A percentile compares a stretch with the other conserved stretches of the same genome.
These are phyloP conservation scores for Ochlodes sylvanus DNA, from an alignment of 2,888 invertebrate genomes.

Conservation along the genomic window DNA sequence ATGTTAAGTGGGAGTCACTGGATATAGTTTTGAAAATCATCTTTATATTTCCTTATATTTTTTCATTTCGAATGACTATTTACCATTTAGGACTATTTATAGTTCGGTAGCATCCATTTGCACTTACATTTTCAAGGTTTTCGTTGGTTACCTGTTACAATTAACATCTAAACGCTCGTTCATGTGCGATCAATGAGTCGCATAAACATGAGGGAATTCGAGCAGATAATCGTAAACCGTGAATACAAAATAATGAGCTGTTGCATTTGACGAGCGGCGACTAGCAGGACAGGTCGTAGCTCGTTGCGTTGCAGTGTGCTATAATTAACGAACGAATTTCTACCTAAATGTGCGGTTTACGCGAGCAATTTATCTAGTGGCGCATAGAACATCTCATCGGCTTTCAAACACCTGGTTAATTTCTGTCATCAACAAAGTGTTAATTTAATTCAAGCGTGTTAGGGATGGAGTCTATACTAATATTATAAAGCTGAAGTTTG, in stretches of 20 bases:
- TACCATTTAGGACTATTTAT: too few species aligned
- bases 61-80: too few species aligned
- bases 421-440: not conserved
- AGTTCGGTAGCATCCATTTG: too few species aligned
- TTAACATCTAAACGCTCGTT: not conserved
- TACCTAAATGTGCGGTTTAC: not conserved
- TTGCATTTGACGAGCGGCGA: slow-evolving; percentile 5
- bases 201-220: slow-evolving; percentile 6
- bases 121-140: too few species aligned
- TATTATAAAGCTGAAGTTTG: too few species aligned
- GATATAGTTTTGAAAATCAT: too few species aligned
- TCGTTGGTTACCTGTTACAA: too few species aligned
- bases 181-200: not conserved
- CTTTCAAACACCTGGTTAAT: not conserved
- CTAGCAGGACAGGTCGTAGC: not conserved
- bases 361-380: not conserved
- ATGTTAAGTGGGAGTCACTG: too few species aligned
- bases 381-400: not conserved
- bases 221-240: slow-evolving; percentile 3
- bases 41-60: too few species aligned
- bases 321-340: slow-evolving; percentile 5
- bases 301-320: not conserved
- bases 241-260: slow-evolving; percentile 11
- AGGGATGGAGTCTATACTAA: too few species aligned
- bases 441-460: too few species aligned